phyloP scores from a whole-genome alignment of 2,113 vertebrate genomes.

The Cyanoliseus patagonus region DNA sequence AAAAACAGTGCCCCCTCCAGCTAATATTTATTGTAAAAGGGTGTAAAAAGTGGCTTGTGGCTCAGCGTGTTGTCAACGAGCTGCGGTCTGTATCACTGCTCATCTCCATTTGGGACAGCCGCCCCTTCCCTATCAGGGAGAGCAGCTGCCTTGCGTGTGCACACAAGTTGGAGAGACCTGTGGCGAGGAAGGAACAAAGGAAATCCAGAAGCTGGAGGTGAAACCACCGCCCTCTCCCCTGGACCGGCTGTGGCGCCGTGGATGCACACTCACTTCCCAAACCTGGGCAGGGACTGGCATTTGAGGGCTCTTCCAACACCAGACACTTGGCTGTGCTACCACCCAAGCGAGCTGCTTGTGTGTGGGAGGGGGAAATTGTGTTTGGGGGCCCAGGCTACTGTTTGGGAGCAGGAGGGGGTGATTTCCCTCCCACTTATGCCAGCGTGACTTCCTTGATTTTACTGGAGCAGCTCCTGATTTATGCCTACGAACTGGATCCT shows the following conservation, averaged over 20 bases:
- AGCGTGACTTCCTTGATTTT: neutral
- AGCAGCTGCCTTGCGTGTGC: fast-evolving
- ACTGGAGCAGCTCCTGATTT: neutral
- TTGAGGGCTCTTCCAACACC: fast-evolving
- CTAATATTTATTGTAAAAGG: constrained; percentile 52
- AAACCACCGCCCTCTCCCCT: neutral
- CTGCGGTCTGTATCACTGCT: neutral
- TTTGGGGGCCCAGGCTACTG: neutral
- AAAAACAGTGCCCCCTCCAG: constrained; percentile 39
- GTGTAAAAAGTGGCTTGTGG: constrained; percentile 35
- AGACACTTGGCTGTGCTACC: fast-evolving
- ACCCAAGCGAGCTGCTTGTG: neutral
- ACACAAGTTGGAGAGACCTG: neutral
- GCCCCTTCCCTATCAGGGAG: neutral
- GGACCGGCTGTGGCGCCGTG: fast-evolving
- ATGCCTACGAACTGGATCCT: neutral
- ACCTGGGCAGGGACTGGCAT: fast-evolving
- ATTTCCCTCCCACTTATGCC: neutral
- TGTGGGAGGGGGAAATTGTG: neutral
- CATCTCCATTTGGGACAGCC: neutral
- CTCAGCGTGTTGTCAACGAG: neutral
- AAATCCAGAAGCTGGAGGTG: neutral
- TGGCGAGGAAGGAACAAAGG: neutral
- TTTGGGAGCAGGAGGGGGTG: neutral
- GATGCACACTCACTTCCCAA: fast-evolving